phyloP scores from a whole-genome alignment of 2,113 vertebrate genomes.

The Dasyurus viverrinus region DNA sequence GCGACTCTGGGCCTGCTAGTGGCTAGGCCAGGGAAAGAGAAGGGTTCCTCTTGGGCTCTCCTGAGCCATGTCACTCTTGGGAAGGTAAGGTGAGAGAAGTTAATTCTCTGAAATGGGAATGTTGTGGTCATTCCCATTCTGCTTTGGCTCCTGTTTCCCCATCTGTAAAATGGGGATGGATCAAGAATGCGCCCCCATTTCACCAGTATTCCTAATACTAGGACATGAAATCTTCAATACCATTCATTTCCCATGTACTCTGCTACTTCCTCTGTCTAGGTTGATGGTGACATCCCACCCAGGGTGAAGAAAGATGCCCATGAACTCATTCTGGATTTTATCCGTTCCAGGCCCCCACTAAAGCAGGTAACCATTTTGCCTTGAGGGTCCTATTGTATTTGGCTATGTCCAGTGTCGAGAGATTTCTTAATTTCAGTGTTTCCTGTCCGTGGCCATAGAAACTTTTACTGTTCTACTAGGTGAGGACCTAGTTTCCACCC shows the following conservation, averaged over 20 bases:
- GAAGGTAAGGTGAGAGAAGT: background rate
- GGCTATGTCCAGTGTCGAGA: background rate
- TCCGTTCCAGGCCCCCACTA: conserved; percentile 94
- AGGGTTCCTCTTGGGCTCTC: rapidly evolving
- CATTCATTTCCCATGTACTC: background rate
- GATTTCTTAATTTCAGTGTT: rapidly evolving
- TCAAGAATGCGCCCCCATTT: background rate
- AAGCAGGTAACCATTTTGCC: conserved; percentile 85
- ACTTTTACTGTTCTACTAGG: background rate
- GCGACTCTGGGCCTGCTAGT: rapidly evolving
- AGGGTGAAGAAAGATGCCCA: conserved; percentile 94
- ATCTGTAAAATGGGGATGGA: background rate
- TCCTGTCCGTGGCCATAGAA: background rate
- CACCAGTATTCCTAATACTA: background rate
- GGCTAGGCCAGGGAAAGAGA: background rate
- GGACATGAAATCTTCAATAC: background rate
- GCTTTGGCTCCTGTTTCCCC: background rate
- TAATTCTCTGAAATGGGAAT: background rate
- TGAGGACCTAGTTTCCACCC: background rate
- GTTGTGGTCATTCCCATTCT: background rate
- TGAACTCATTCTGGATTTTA: conserved; percentile 95
- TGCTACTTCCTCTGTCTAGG: conserved; percentile 79
- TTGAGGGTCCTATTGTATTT: rapidly evolving
- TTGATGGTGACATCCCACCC: conserved; percentile 92
- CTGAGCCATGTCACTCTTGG: rapidly evolving